Conservation (phyloP, 2,797 vertebrate species). For the Gymnothorax javanicus region DNA sequence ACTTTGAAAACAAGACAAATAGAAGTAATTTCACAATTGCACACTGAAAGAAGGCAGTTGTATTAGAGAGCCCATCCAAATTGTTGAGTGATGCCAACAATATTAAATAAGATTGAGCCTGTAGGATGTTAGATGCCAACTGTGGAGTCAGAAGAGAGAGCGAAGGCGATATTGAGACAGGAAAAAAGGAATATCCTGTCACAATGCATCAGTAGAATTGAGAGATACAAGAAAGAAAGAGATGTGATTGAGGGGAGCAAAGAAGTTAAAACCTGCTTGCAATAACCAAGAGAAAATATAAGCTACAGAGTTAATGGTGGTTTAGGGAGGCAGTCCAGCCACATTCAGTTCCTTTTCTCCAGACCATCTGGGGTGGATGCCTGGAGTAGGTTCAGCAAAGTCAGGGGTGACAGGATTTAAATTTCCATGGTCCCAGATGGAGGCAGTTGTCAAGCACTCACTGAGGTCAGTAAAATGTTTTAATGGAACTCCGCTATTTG, state of each 20-base stretch:
- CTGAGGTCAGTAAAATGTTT: slow-evolving; percentile 63
- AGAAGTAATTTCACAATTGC: background rate
- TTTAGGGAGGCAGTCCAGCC: background rate
- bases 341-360: background rate
- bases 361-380: slow-evolving; percentile 16
- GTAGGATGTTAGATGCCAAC: background rate
- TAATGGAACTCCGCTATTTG: slow-evolving; percentile 68
- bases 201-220: background rate
- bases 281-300: background rate
- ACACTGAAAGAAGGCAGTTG: background rate
- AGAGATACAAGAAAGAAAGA: background rate
- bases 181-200: background rate
- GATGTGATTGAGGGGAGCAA: background rate
- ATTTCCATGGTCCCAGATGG: slow-evolving; percentile 50
- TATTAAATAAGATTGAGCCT: background rate
- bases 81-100: background rate
- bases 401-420: slow-evolving; percentile 51
- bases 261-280: background rate
- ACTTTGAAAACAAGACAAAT: background rate
- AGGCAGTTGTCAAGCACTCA: slow-evolving; percentile 57
- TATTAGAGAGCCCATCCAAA: background rate
- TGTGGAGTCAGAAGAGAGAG: background rate
- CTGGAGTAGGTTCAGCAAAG: slow-evolving; percentile 36
- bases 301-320: background rate
- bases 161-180: background rate